Evolutionary conservation across 2,888 invertebrate genomes (phyloP).

Genomic region (Tinea semifulvella): DNA sequence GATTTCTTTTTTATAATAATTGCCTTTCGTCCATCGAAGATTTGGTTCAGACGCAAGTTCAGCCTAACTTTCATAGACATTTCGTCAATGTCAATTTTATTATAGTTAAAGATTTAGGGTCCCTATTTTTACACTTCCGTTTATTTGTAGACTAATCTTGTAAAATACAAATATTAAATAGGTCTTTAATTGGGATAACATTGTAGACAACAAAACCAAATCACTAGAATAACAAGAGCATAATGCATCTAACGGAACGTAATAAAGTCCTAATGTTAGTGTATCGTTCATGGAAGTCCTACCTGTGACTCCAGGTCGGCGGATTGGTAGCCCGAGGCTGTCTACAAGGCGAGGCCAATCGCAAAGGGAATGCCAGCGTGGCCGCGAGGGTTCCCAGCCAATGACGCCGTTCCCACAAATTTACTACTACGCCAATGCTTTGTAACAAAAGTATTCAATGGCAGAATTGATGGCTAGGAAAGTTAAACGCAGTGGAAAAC

Average conservation of each 20-base stretch:
- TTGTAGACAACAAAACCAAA: too few relatives aligned
- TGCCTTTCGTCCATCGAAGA: too few relatives aligned
- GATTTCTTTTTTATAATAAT: too few relatives aligned
- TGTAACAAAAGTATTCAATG: constrained; percentile 12
- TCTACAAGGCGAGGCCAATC: constrained; percentile 34
- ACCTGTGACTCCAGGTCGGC: constrained; percentile 25
- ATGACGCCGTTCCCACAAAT: constrained; percentile 45
- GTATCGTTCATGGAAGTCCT: neutral
- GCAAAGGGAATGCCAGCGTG: constrained; percentile 34
- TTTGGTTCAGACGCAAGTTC: too few relatives aligned
- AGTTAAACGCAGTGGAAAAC: constrained; percentile 10
- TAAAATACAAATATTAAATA: too few relatives aligned
- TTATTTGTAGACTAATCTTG: too few relatives aligned
- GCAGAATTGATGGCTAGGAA: constrained; percentile 7
- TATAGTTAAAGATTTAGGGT: too few relatives aligned
- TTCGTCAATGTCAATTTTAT: too few relatives aligned
- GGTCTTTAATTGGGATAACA: too few relatives aligned
- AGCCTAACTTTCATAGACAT: too few relatives aligned
- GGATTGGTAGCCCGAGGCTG: constrained; percentile 40
- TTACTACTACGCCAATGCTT: constrained; percentile 13
- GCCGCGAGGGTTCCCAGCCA: constrained; percentile 48
- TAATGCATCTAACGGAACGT: neutral
- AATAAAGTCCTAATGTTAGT: constrained; percentile 5
- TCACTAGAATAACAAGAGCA: too few relatives aligned
- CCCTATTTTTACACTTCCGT: too few relatives aligned